phyloP scores from a whole-genome alignment of 2,113 vertebrate genomes.

The Narcine bancroftii region DNA sequence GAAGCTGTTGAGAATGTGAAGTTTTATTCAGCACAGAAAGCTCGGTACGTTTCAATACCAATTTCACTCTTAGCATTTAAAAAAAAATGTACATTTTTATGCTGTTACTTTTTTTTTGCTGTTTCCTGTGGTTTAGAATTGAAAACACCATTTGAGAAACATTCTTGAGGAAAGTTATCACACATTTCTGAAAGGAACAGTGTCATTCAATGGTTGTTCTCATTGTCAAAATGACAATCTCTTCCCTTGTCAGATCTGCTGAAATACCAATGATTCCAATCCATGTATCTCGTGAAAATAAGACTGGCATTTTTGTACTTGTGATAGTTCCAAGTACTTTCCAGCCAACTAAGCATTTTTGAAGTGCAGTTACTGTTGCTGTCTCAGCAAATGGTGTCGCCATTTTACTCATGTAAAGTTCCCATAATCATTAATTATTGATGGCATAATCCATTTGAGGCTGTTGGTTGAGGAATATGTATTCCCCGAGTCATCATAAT shows the following conservation, averaged over 20 bases:
- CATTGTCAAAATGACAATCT: not conserved
- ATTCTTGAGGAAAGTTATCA: not conserved
- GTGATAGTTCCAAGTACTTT: too few relatives aligned
- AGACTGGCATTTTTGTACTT: too few relatives aligned
- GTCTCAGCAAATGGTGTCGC: too few relatives aligned
- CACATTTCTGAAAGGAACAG: not conserved
- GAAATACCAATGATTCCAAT: not conserved
- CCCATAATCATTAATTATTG: too few relatives aligned
- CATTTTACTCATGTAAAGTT: too few relatives aligned
- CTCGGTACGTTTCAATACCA: not conserved
- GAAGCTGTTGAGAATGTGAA: constrained; percentile 26
- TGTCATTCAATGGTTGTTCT: too few relatives aligned
- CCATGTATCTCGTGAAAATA: not conserved
- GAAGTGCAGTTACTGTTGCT: too few relatives aligned
- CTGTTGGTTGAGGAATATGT: too few relatives aligned
- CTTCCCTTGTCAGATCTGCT: not conserved
- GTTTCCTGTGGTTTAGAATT: not conserved
- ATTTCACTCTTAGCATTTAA: not conserved
- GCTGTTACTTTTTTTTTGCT: not conserved
- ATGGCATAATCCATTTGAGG: too few relatives aligned
- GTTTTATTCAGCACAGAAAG: not conserved
- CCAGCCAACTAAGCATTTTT: too few relatives aligned
- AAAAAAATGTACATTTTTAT: not conserved
- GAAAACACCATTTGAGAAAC: not conserved
- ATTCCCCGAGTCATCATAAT: too few relatives aligned